Base-by-base conservation (phyloP, 2,888 invertebrate genomes). In the Agrilus cyanescens region DNA sequence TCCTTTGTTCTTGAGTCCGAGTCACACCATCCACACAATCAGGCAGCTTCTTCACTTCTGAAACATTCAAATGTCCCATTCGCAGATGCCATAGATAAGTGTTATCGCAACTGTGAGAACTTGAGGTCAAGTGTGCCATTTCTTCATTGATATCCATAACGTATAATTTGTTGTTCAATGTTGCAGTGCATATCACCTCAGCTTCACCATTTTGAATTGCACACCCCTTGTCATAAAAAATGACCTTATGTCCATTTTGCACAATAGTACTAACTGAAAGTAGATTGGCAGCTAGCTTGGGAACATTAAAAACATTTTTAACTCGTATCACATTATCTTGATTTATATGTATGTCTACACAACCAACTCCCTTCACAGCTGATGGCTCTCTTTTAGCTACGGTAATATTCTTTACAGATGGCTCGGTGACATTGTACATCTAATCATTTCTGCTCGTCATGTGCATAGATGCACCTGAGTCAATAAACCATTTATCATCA, bases 1-100 rank as follows among this genome's bases (percentile, higher is more conserved):
- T 15, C 20, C 55, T 25, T 54, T 56, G 1, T 55, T 12, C 12
- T 56, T 8, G 3, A 54, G 8, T 40, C 50, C 53, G 30, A 53
- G 56, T 43, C 41, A 50, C 38, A 38, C 31, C 38, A 25, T n/a
- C n/a, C n/a, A n/a, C n/a, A n/a, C n/a, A n/a, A n/a, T n/a, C n/a
- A n/a, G n/a, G 31, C 25, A 39, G 20, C 16, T 38, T 38, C 30
- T 38, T 38, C 14, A 38, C 12, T 31, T 38, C 30, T 10, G 12
- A 15, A 12, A 32, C 30, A 15, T 38, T 41, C 33, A 34, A 18
- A 32, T 42, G 38, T 12, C 29, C 41, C 14, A 43, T 20, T 31
- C 38, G 30, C 7, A 12, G 25, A 37, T 37, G 37, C 37, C 37
- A 37, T 37, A 37, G 10, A 29, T 37, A 18, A 37, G n/a, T n/a